Evolutionary conservation across 2,113 vertebrate species (phyloP), one percentile per base, ranked within the genome.

Genomic region (Paramisgurnus dabryanus): DNA sequence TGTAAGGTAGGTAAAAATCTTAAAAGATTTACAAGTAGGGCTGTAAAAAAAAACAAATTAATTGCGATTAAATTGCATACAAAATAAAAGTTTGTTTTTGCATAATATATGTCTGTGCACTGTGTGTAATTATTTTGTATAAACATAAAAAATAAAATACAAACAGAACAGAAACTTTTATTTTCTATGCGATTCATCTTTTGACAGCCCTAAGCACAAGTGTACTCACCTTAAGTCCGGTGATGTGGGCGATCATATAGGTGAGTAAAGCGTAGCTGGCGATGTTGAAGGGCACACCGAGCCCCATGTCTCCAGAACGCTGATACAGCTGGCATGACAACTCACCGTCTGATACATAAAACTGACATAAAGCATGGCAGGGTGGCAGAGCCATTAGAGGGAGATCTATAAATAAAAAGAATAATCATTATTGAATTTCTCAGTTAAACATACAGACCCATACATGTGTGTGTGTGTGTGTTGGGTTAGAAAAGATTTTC

Each of bases 241-340:
- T 96, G 87, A 99, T 90, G 82, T 99, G 97, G 15, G 98, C 97
- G 2, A 99, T 96, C 97, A 99, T 98, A 89, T 95, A 98, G 0
- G 96, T 98, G 15, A 99, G 96, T 53, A 99, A 90, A 3, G 97
- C 92, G 0, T 98, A 99, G 92, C 98, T 99, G 90, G 97, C 96
- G 5, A 99, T 96, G 86, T 99, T 99, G 89, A 99, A 99, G 39
- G 98, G 98, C 53, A 99, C 97, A 0, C 97, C 98, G 6, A 99
- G 93, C 10, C 98, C 98, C 93, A 99, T 98, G 78, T 99, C 98
- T 67, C 94, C 96, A 0, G 98, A 99, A 67, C 97, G 92, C 90
- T 99, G 98, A 87, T 98, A 99, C 60, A 99, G 91, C 87, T 99
- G 97, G 84, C 98, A 98, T 0, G 98, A 99, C 76, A 99, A 81